Conservation (phyloP, 2,797 vertebrate genomes). For the Phataginus tetradactyla region DNA sequence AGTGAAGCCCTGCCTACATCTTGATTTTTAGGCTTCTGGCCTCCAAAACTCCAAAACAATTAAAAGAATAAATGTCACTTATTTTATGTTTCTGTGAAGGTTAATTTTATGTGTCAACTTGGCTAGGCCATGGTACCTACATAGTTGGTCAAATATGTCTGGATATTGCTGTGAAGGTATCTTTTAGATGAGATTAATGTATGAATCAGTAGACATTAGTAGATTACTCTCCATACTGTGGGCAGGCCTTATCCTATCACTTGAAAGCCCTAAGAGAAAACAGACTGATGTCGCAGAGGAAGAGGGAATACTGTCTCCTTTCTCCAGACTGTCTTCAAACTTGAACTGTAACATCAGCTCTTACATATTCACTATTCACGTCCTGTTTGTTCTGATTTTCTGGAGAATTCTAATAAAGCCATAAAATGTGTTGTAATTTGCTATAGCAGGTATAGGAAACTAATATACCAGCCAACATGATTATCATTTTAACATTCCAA, state of each 20-base stretch:
- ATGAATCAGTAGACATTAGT: not conserved
- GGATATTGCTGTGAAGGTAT: not conserved
- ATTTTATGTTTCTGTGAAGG: not conserved
- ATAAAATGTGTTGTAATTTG: not conserved
- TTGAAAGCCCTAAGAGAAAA: not conserved
- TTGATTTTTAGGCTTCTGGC: not conserved
- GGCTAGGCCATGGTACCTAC: not conserved
- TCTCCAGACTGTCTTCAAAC: not conserved
- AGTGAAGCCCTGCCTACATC: not conserved
- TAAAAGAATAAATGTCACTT: too few species aligned
- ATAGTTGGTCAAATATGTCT: not conserved
- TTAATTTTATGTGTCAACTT: not conserved
- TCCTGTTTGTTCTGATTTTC: not conserved
- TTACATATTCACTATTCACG: not conserved
- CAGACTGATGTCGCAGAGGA: not conserved
- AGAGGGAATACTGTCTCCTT: not conserved
- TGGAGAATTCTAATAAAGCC: not conserved
- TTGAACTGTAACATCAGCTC: not conserved
- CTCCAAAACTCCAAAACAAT: not conserved
- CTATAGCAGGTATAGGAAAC: not conserved
- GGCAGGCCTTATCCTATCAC: not conserved
- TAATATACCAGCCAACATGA: not conserved
- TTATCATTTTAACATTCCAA: not conserved
- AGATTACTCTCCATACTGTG: not conserved
- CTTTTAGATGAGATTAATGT: not conserved